phyloP scores from a whole-genome alignment of 2,113 vertebrate species.

The Otolemur garnettii region DNA sequence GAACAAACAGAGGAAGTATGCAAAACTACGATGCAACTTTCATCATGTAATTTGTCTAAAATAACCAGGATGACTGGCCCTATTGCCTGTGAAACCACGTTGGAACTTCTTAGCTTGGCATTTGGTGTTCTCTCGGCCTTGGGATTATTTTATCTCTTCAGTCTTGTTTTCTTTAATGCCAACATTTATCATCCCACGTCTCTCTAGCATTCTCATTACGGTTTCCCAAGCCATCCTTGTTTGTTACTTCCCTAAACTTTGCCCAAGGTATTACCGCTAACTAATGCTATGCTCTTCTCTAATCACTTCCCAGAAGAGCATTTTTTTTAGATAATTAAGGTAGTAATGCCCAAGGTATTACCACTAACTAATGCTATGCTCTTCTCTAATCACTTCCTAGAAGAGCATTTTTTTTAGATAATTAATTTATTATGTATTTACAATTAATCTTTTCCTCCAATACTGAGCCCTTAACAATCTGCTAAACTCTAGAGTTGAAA shows the following conservation, averaged over 20 bases:
- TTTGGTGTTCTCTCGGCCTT: slow-evolving; percentile 10
- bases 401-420: background rate
- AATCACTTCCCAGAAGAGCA: background rate
- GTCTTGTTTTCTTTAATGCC: slow-evolving; percentile 32
- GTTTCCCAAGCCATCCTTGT: background rate
- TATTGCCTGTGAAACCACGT: background rate
- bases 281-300: background rate
- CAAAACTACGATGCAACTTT: slow-evolving; percentile 2
- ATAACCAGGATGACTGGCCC: background rate
- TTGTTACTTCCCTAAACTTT: background rate
- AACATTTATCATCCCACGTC: background rate
- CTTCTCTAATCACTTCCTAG: background rate
- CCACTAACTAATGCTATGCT: background rate
- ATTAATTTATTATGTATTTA: background rate
- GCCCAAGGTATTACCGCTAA: background rate
- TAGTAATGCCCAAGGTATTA: background rate
- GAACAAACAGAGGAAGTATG: slow-evolving; percentile 18
- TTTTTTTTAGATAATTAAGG: background rate
- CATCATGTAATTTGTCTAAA: background rate
- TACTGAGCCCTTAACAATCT: background rate
- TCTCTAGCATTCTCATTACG: background rate
- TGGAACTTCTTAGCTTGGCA: slow-evolving; percentile 17
- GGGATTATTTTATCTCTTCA: background rate
- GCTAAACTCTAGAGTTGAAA: slow-evolving; percentile 18
- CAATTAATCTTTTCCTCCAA: background rate